phyloP scores from a whole-genome alignment of 2,888 invertebrate genomes.

The Nephrotoma appendiculata region DNA sequence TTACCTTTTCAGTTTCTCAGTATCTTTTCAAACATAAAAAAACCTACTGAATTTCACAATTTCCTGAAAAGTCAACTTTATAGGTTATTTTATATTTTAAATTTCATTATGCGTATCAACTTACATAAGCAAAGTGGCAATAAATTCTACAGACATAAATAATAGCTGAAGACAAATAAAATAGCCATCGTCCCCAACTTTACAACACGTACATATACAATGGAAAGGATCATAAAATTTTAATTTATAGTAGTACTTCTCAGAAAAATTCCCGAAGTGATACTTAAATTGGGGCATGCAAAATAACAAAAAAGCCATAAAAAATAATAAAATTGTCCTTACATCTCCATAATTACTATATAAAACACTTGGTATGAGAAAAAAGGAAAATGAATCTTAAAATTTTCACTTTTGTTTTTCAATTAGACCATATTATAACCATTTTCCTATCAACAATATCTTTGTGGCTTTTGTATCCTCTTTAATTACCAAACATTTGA shows the following conservation, averaged over 20 bases:
- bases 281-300: background rate
- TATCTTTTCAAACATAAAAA: no score
- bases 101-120: no score
- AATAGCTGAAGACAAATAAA: background rate
- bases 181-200: no score
- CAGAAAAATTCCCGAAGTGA: background rate
- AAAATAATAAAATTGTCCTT: background rate
- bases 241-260: background rate
- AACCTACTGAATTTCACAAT: no score
- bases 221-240: background rate
- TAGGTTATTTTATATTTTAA: no score
- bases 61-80: no score
- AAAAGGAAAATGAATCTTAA: background rate
- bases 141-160: background rate
- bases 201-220: no score
- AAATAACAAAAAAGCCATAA: background rate
- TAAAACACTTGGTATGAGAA: no score
- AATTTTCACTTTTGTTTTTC: background rate
- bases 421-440: background rate
- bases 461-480: background rate
- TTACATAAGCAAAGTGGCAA: no score
- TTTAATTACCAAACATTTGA: background rate
- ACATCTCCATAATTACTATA: background rate
- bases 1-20: no score
- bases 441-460: background rate